phyloP scores from a whole-genome alignment of 2,888 invertebrate species.

The Phyllotreta striolata region DNA sequence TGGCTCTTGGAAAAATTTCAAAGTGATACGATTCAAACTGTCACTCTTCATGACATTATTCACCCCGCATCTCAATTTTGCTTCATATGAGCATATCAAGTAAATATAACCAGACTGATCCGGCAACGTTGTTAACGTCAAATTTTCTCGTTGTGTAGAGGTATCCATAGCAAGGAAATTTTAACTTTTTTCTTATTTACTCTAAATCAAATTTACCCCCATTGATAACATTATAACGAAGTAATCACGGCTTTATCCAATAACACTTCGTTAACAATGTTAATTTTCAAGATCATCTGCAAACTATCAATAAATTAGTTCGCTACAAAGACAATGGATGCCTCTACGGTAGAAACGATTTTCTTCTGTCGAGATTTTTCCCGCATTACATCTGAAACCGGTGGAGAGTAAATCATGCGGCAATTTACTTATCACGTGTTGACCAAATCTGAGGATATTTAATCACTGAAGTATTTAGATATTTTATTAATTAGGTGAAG shows the following conservation, averaged over 20 bases:
- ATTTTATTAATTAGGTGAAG: too few species aligned
- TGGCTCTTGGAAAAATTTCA: too few species aligned
- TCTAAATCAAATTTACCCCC: neutral
- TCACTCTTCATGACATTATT: too few species aligned
- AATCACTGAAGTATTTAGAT: too few species aligned
- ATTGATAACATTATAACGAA: slow-evolving; percentile 1
- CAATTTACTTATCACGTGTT: too few species aligned
- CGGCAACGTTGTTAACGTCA: too few species aligned
- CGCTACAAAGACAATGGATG: slow-evolving; percentile 24
- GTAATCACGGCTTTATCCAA: neutral
- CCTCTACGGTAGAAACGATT: slow-evolving; percentile 32
- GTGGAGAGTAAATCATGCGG: slow-evolving; percentile 6
- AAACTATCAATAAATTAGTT: slow-evolving; percentile 28
- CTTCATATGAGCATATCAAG: too few species aligned
- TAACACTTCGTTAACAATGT: neutral
- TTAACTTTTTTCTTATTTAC: slow-evolving; percentile 11
- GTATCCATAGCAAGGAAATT: slow-evolving; percentile 17
- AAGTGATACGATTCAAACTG: too few species aligned
- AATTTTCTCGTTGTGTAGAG: too few species aligned
- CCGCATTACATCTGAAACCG: slow-evolving; percentile 32
- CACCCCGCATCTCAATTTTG: too few species aligned
- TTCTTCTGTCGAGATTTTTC: slow-evolving; percentile 34
- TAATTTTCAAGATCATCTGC: slow-evolving; percentile 10
- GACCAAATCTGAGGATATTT: neutral
- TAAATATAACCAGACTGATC: too few species aligned